Percentiles rank a stretch among this genome's conserved stretches.
phyloP scores from a whole-genome alignment of 2,888 invertebrate genomes.

The Melanchra persicariae region DNA sequence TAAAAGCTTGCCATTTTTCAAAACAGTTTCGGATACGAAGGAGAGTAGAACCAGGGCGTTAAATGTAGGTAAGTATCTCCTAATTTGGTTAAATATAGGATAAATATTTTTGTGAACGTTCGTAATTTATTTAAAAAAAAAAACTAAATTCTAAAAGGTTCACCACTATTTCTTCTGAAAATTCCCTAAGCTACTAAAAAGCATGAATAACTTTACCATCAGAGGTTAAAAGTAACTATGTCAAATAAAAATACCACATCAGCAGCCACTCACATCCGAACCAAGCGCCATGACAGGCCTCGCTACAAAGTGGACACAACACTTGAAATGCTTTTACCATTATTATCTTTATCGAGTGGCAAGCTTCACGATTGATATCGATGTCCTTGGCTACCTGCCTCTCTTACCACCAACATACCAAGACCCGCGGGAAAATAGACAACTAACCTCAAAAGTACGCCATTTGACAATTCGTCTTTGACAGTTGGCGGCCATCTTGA shows the following conservation, averaged over 20 bases:
- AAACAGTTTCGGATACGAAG: too few relatives aligned
- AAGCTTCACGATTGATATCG: conserved; percentile 54
- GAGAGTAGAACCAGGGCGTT: too few relatives aligned
- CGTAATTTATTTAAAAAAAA: too few relatives aligned
- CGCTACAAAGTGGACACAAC: conserved; percentile 48
- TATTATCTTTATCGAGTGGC: conserved; percentile 68
- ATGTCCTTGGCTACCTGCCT: conserved; percentile 54
- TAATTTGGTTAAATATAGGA: too few relatives aligned
- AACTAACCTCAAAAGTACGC: not conserved
- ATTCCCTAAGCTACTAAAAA: not conserved
- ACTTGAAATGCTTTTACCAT: conserved; percentile 70
- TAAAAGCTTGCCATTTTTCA: too few relatives aligned
- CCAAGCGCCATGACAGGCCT: conserved; percentile 7
- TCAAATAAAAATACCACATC: conserved; percentile 49
- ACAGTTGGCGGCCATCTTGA: conserved; percentile 29
- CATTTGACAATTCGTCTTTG: not conserved
- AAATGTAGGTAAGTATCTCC: too few relatives aligned
- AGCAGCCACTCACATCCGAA: not conserved
- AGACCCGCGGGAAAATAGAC: conserved; percentile 10
- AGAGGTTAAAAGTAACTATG: not conserved
- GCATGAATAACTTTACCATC: not conserved
- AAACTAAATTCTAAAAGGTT: not conserved
- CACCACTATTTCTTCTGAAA: not conserved
- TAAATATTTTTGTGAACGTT: too few relatives aligned
- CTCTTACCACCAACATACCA: conserved; percentile 3